Conservation (phyloP, 1,140 invertebrate species). For the Pararge aegeria region DNA sequence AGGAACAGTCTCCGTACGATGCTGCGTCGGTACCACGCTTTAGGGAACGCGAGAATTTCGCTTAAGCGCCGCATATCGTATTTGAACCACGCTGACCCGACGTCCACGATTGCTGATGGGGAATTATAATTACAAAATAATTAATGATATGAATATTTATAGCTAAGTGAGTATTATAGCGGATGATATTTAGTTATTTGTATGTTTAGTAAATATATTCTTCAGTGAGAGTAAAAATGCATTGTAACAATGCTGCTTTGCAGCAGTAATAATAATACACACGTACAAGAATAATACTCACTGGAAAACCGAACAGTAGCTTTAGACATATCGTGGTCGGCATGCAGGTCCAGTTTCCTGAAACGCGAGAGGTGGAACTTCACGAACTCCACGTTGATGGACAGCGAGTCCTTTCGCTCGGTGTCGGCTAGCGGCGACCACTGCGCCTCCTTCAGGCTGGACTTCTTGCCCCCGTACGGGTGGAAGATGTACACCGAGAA, state of each 20-base stretch:
- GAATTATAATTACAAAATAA: background rate
- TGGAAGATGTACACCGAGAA: constrained; percentile 99
- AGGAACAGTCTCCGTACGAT: constrained; percentile 96
- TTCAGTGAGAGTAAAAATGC: too few species aligned
- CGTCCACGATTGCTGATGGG: constrained; percentile 93
- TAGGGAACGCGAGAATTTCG: constrained; percentile 98
- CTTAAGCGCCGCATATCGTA: constrained; percentile 99
- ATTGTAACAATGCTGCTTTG: too few species aligned
- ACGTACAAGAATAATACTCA: constrained; percentile 66
- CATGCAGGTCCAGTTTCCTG: constrained; percentile 89
- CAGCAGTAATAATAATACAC: too few species aligned
- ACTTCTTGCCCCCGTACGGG: constrained; percentile 95
- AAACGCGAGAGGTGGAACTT: constrained; percentile 96
- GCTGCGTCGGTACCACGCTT: constrained; percentile 97
- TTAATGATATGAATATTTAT: too few species aligned
- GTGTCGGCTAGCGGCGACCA: constrained; percentile 93
- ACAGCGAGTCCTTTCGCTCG: constrained; percentile 96
- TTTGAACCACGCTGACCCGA: constrained; percentile 98
- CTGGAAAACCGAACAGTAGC: constrained; percentile 95
- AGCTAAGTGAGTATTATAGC: too few species aligned
- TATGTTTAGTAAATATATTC: too few species aligned
- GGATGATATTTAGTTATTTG: too few species aligned
- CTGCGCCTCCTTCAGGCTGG: constrained; percentile 89
- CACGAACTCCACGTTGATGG: constrained; percentile 98
- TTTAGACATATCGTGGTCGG: constrained; percentile 82